phyloP scores from a whole-genome alignment of 2,797 vertebrate genomes.

The Kryptopterus vitreolus region DNA sequence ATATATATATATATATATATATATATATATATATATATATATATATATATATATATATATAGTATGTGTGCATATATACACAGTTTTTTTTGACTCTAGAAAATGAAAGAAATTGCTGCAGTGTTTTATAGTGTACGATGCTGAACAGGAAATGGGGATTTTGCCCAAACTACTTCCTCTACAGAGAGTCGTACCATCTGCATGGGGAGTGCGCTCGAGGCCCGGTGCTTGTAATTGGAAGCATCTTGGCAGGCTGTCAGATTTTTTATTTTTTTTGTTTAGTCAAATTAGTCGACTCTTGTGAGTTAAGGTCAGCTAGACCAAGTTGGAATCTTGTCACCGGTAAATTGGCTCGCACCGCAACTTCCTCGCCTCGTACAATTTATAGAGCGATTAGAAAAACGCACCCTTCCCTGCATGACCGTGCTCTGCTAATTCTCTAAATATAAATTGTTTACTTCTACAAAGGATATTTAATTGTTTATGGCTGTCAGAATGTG shows the following conservation, averaged over 20 bases:
- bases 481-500: constrained; percentile 35
- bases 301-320: constrained; percentile 57
- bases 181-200: constrained; percentile 39
- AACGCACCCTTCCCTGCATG: neutral
- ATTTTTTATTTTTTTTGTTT: constrained; percentile 52
- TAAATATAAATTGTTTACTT: constrained; percentile 34
- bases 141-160: neutral
- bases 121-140: neutral
- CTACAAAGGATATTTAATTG: constrained; percentile 6
- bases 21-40: too few species aligned
- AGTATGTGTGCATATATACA: too few species aligned
- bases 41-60: too few species aligned
- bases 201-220: constrained; percentile 22
- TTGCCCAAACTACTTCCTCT: constrained; percentile 6
- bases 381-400: constrained; percentile 15
- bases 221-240: constrained; percentile 62
- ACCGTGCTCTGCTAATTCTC: neutral
- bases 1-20: too few species aligned
- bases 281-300: constrained; percentile 62
- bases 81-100: neutral
- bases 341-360: constrained; percentile 66
- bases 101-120: neutral
- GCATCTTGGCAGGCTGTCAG: constrained; percentile 65
- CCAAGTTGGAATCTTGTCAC: constrained; percentile 55
- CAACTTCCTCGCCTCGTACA: constrained; percentile 12